Evolutionary conservation across 2,888 invertebrate species (phyloP).

Genomic region (Sinohyriopsis cumingii): DNA sequence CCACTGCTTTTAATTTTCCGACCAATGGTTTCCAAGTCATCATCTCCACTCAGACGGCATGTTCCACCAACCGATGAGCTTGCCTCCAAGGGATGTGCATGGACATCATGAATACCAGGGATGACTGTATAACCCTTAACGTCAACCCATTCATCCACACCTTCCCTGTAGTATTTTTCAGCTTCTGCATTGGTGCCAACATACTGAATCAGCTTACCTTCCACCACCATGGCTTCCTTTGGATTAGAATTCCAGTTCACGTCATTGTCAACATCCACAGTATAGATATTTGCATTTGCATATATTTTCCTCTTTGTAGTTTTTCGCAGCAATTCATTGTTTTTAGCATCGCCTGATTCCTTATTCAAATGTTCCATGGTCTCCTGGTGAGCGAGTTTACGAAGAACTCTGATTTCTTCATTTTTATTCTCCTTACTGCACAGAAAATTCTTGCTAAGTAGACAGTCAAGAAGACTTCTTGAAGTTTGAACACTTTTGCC

Average conservation of each 20-base stretch:
- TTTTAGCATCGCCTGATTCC: too few species aligned
- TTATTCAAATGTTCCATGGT: too few species aligned
- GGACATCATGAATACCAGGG: slow-evolving; percentile 34
- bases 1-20: slow-evolving; percentile 2
- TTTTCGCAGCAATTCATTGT: too few species aligned
- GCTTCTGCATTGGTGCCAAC: slow-evolving; percentile 4
- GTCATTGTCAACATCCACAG: slow-evolving; percentile 9
- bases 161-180: background rate
- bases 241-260: slow-evolving; percentile 13
- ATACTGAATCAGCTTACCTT: slow-evolving; percentile 2
- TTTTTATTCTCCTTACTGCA: too few species aligned
- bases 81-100: slow-evolving; percentile 32
- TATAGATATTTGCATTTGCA: slow-evolving; percentile 13
- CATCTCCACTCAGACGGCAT: slow-evolving; percentile 6
- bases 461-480: too few species aligned
- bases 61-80: slow-evolving; percentile 8
- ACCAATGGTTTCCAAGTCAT: slow-evolving; percentile 3
- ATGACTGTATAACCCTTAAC: slow-evolving; percentile 11
- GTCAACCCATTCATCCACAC: slow-evolving; percentile 4
- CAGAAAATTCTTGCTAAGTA: too few species aligned
- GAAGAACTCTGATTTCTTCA: too few species aligned
- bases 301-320: too few species aligned
- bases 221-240: slow-evolving; percentile 14
- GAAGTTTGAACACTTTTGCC: too few species aligned
- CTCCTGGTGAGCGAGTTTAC: too few species aligned